phyloP scores from a whole-genome alignment of 2,888 invertebrate species.

The Hirtodrosophila trivittata region DNA sequence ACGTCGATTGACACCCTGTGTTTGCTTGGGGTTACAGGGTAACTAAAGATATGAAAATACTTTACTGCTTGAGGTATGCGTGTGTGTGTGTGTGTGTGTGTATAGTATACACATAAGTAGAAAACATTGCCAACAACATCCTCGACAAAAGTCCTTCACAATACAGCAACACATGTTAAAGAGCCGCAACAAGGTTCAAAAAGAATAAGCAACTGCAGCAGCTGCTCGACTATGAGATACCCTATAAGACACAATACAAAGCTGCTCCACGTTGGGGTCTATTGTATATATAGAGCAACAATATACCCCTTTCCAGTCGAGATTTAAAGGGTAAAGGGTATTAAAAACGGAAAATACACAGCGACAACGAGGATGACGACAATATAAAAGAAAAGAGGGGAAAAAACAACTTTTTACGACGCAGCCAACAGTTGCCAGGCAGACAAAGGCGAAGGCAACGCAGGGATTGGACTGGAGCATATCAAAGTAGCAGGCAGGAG shows the following conservation, averaged over 20 bases:
- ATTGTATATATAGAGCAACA: not conserved
- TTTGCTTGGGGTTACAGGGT: not conserved
- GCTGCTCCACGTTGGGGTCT: not conserved
- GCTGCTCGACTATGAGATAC: not conserved
- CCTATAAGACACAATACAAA: not conserved
- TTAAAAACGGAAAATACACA: not conserved
- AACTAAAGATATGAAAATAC: conserved; percentile 8
- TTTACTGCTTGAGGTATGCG: conserved; percentile 2
- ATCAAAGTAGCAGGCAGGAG: not conserved
- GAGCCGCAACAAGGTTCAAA: conserved; percentile 28
- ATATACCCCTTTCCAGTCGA: not conserved
- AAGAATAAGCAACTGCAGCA: conserved; percentile 41
- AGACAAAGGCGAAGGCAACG: not conserved
- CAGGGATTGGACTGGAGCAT: not conserved
- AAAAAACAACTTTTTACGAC: conserved; percentile 49
- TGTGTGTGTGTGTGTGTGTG: not conserved
- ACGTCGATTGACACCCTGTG: no score
- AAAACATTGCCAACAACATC: conserved; percentile 33
- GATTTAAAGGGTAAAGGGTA: not conserved
- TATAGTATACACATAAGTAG: conserved; percentile 7
- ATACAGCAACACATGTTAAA: conserved; percentile 56
- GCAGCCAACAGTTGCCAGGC: conserved; percentile 38
- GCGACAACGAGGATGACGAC: conserved; percentile 9
- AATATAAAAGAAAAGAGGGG: not conserved
- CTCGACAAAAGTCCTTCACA: conserved; percentile 51